Base-by-base conservation (phyloP, 1,140 invertebrate genomes). In the Coptotermes formosanus region DNA sequence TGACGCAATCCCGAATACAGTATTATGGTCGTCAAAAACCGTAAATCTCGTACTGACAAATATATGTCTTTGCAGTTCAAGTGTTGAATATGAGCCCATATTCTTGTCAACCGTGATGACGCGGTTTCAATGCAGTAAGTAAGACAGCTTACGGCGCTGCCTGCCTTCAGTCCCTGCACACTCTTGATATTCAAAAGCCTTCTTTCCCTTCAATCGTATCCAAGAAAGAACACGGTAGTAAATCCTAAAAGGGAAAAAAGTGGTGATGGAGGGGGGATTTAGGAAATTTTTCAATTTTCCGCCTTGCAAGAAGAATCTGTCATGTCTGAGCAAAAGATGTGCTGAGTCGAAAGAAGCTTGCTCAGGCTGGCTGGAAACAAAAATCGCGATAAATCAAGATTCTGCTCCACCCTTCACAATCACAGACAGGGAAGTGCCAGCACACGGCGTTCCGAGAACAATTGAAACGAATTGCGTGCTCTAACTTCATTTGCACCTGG, bases 231-330 rank as follows among this genome's bases (percentile, higher is more conserved):
- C n/a, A 75, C 64, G n/a, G 8, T 75, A 75, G 25, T 75, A 75
- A 75, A 75, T 30, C 64, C 25, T 64, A 25, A 64, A 6, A 59
- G 55, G 55, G 21, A 6, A 59, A 64, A 64, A 48, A 48, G 1
- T 55, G 25, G 25, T 75, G n/a, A 11, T 3, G 21, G 8, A 1
- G 25, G 59, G 59, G 21, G 16, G 64, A n/a, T 75, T n/a, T 75
- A 75, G 64, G 14, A 75, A 75, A 75, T 75, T 75, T 75, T 75
- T 75, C 64, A 75, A 75, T 75, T 75, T 75, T 75, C 64, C 64
- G 64, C 64, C 64, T 75, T 75, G n/a, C 64, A 30, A 75, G 64
- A 75, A 75, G 64, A 75, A 75, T 75, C 64, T 75, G 64, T 75
- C 64, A 75, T 75, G 64, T 75, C 64, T 75, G 64, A n/a, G 64